Base-by-base conservation (phyloP, 2,888 invertebrate species). In the Stenichneumon culpator region DNA sequence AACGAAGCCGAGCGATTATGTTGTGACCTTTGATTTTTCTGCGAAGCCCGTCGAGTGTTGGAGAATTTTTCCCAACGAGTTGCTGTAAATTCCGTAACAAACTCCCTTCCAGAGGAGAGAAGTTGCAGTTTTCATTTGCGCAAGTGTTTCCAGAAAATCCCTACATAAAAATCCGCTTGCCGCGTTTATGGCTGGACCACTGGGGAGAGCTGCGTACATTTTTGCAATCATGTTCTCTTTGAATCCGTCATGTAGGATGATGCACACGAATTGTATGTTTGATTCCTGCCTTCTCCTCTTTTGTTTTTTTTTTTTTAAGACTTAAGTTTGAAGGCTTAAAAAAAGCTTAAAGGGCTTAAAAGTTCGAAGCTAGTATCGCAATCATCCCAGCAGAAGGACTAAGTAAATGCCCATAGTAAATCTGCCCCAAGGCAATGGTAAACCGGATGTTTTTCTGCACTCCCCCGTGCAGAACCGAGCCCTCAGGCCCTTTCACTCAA, bases 91-190 rank as follows among this genome's bases (percentile, higher is more conserved):
- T 47, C 3, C 44, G 0, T 74, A 32, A 60, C 68, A 52, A 73
- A 60, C 52, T n/a, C 44, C 73, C 19, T 28, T 32, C 25, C 19
- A 22, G 36, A 28, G 32, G 63, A 81, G 73, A 73, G 50, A 5
- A 63, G 73, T 84, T 81, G 69, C 25, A 11, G 22, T 11, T 73
- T 69, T 65, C 22, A 68, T 47, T 78, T 36, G 77, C 77, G 54
- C 39, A 19, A 39, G 54, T 60, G 50, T 73, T 68, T 47, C 52
- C 68, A 44, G 63, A 78, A 80, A 81, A 73, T 44, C 77, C 68
- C 63, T 47, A 67, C 47, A 63, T 67, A 32, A 60, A 25, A 84
- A 65, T 81, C 52, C 60, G 44, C 78, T 81, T n/a, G 36, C 67
- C 60, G 36, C 57, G 14, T 52, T 39, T n/a, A n/a, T 6, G 2